phyloP scores from a whole-genome alignment of 2,888 invertebrate species.

The Belgica antarctica region DNA sequence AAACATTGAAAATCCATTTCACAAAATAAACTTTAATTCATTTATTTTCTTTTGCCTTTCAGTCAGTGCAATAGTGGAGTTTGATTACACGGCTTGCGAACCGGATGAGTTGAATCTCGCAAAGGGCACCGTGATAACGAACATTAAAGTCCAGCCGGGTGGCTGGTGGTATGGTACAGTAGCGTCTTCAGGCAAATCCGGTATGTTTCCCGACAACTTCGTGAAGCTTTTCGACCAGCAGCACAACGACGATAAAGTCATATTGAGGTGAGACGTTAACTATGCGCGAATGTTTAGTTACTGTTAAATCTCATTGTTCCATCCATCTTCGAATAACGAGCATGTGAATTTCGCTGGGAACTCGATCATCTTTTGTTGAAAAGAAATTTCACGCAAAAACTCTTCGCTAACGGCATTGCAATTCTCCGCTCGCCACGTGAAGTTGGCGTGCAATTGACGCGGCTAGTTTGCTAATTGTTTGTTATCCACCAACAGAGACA shows the following conservation, averaged over 20 bases:
- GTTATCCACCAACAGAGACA: conserved; percentile 53
- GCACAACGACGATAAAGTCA: conserved; percentile 51
- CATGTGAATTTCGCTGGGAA: conserved; percentile 1
- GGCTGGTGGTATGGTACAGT: conserved; percentile 94
- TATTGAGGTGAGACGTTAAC: conserved; percentile 54
- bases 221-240: conserved; percentile 63
- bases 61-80: conserved; percentile 83
- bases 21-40: background rate
- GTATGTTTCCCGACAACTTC: conserved; percentile 93
- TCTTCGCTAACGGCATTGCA: background rate
- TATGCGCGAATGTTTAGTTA: background rate
- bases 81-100: conserved; percentile 81
- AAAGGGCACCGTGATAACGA: conserved; percentile 79
- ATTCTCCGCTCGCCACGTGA: background rate
- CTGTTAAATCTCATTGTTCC: background rate
- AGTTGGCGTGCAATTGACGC: background rate
- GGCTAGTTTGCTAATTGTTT: background rate
- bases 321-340: background rate
- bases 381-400: conserved; percentile 7
- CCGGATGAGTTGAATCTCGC: conserved; percentile 78
- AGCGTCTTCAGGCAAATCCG: conserved; percentile 66
- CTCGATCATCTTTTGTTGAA: background rate
- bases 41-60: conserved; percentile 47
- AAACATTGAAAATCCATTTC: no score
- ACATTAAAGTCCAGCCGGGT: conserved; percentile 72